phyloP scores from a whole-genome alignment of 2,113 vertebrate species.

The Cyanoramphus novaezelandiae region DNA sequence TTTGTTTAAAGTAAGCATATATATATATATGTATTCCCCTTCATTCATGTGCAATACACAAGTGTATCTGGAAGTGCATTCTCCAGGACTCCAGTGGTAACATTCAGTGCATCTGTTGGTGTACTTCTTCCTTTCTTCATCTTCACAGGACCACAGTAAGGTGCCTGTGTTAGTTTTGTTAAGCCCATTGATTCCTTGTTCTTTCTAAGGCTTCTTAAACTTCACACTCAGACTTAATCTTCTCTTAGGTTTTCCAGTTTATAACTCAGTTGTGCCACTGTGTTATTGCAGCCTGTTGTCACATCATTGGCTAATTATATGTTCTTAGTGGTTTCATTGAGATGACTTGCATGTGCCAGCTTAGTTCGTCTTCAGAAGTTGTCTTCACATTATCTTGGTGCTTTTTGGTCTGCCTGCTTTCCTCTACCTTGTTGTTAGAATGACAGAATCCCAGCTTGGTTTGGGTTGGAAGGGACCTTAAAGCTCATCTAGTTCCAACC shows the following conservation, averaged over 20 bases:
- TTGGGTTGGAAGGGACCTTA: background rate
- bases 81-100: background rate
- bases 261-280: background rate
- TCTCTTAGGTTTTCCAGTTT: background rate
- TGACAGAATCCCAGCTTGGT: background rate
- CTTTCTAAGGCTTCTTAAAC: background rate
- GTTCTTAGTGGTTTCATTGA: background rate
- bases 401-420: background rate
- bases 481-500: background rate
- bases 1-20: background rate
- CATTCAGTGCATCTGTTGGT: background rate
- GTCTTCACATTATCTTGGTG: background rate
- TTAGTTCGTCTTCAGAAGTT: background rate
- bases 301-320: background rate
- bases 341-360: background rate
- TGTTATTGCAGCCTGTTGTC: background rate
- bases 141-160: fast-evolving
- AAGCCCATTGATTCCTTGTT: background rate
- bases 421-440: background rate
- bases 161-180: background rate
- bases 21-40: background rate
- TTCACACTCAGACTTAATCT: background rate
- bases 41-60: background rate
- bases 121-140: background rate
- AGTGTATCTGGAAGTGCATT: background rate